phyloP scores from a whole-genome alignment of 2,797 vertebrate genomes.

The Anguilla marmorata region DNA sequence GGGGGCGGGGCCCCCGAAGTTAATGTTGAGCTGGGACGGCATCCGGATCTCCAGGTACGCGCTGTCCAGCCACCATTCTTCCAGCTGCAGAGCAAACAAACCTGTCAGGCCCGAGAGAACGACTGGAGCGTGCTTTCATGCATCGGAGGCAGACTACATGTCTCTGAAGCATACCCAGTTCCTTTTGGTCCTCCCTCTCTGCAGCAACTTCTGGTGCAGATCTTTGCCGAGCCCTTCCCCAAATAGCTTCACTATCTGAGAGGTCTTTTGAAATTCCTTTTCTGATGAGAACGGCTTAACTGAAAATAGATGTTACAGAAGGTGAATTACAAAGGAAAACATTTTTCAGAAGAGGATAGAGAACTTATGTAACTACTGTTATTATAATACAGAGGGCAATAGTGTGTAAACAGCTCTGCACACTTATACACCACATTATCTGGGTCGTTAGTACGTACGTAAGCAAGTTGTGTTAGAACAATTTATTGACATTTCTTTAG shows the following conservation, averaged over 20 bases:
- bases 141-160: neutral
- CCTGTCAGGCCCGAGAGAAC: slow-evolving; percentile 20
- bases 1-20: slow-evolving; percentile 82
- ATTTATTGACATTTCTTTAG: neutral
- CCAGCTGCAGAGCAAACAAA: slow-evolving; percentile 76
- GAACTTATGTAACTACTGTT: neutral
- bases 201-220: slow-evolving; percentile 86
- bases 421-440: neutral
- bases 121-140: neutral
- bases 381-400: neutral
- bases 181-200: slow-evolving; percentile 80
- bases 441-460: neutral
- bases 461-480: neutral
- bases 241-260: slow-evolving; percentile 80
- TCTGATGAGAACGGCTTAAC: slow-evolving; percentile 88
- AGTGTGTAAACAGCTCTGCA: neutral
- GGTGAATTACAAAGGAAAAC: neutral
- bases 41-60: slow-evolving; percentile 87
- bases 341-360: neutral
- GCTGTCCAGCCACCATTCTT: slow-evolving; percentile 92
- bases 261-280: slow-evolving; percentile 79
- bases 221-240: slow-evolving; percentile 80
- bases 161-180: slow-evolving; percentile 82
- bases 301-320: slow-evolving; percentile 53
- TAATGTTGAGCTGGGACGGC: slow-evolving; percentile 86